phyloP scores from a whole-genome alignment of 1,140 invertebrate genomes.

The Plectrocnemia conspersa region DNA sequence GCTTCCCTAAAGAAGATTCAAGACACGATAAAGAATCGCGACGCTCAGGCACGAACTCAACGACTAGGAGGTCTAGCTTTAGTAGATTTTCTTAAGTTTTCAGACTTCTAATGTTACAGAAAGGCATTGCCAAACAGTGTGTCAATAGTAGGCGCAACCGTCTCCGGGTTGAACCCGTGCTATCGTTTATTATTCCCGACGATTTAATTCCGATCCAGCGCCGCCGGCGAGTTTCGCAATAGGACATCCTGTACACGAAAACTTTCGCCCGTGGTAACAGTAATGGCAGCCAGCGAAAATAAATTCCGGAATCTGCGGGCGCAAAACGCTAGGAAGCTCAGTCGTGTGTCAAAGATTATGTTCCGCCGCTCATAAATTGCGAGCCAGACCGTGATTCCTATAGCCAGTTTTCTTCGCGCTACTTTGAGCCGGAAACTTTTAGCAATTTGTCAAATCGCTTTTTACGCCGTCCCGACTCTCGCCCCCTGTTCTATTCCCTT shows the following conservation, averaged over 20 bases:
- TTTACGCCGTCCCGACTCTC: constrained; percentile 21
- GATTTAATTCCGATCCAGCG: too few relatives aligned
- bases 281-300: constrained; percentile 1
- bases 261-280: not conserved
- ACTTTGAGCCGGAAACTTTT: constrained; percentile 31
- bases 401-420: constrained; percentile 21
- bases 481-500: constrained; percentile 14
- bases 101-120: too few relatives aligned
- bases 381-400: constrained; percentile 29
- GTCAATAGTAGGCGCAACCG: too few relatives aligned
- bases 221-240: too few relatives aligned
- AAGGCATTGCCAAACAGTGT: too few relatives aligned
- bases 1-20: too few relatives aligned
- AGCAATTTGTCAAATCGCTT: constrained; percentile 32
- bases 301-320: constrained; percentile 1
- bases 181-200: too few relatives aligned
- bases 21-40: too few relatives aligned
- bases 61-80: too few relatives aligned
- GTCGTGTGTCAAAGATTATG: constrained; percentile 34
- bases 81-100: too few relatives aligned
- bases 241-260: not conserved
- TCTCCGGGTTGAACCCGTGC: too few relatives aligned
- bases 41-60: too few relatives aligned
- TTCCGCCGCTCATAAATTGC: constrained; percentile 35
- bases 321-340: constrained; percentile 16